phyloP scores from a whole-genome alignment of 2,888 invertebrate species.

The Monopis laevigella region DNA sequence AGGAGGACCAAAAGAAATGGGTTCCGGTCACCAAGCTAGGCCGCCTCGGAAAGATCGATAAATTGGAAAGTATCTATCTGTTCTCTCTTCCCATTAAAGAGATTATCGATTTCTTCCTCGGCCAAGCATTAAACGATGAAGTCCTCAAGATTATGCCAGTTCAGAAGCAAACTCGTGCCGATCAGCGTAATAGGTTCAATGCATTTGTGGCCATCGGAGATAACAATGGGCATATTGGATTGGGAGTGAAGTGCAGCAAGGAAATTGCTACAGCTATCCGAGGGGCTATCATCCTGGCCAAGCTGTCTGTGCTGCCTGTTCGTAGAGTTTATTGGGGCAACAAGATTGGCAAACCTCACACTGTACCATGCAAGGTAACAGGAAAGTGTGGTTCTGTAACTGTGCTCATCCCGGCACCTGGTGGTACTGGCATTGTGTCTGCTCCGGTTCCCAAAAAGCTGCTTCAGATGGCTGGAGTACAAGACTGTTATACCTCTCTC shows the following conservation, averaged over 20 bases:
- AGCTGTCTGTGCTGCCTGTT: slow-evolving; percentile 97
- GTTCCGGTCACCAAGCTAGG: slow-evolving; percentile 98
- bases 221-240: slow-evolving; percentile 97
- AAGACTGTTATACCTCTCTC: slow-evolving; percentile 99
- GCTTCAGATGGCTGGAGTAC: slow-evolving; percentile 98
- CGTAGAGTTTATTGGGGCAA: slow-evolving; percentile 99
- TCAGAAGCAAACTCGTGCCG: slow-evolving; percentile 99
- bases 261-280: slow-evolving; percentile 99
- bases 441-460: slow-evolving; percentile 99
- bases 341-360: slow-evolving; percentile 99
- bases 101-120: slow-evolving; percentile 98
- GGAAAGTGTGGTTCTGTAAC: slow-evolving; percentile 99
- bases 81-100: slow-evolving; percentile 99
- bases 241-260: slow-evolving; percentile 99
- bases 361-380: slow-evolving; percentile 99
- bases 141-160: slow-evolving; percentile 99
- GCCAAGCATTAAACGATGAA: slow-evolving; percentile 93
- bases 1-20: slow-evolving; percentile 98
- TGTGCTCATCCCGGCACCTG: slow-evolving; percentile 98
- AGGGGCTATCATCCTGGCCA: slow-evolving; percentile 98
- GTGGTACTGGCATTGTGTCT: slow-evolving; percentile 99
- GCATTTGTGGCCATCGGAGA: slow-evolving; percentile 97
- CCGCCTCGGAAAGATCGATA: slow-evolving; percentile 93
- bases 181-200: slow-evolving; percentile 99
- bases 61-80: slow-evolving; percentile 96